Evolutionary conservation across 2,797 vertebrate species (phyloP), one percentile per base, ranked within the genome.

Genomic region (Chaunax sp.): DNA sequence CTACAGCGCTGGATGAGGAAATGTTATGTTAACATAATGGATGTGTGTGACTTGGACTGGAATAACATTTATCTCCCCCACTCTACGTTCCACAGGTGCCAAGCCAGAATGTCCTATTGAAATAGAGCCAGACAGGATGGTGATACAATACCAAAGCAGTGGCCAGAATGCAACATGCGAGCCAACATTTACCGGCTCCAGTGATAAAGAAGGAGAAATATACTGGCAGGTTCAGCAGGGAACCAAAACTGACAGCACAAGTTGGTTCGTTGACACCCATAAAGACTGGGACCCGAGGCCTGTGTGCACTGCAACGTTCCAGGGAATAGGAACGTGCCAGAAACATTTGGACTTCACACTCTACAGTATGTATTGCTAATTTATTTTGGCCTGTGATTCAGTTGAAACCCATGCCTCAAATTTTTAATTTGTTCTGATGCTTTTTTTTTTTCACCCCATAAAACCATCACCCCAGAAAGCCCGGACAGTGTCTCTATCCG

Each of bases 321-420:
- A 0, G 0, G 82, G 65, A 43, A 14, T 37, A 23, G 75, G 53
- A 53, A 0, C 0, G 1, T 92, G 92, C 63, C 0, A 14, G 0
- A 88, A 87, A 78, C 0, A 1, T 28, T 30, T 92, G 12, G 8
- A 76, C 56, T 33, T 90, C 50, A 90, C 44, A 20, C 65, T 92
- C 22, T 93, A 90, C 73, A 90, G 92, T 93, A 84, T 74, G 92
- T 86, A 15, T 28, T 28, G 2, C 23, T 20, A 1, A 18, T 3
- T 30, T 4, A 2, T 44, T 46, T 57, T 35, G 15, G 4, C 6
- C 25, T 26, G 0, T 26, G 11, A 22, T 51, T 0, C 15, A 22
- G 19, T 26, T 45, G 9, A 18, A 14, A 53, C 37, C 61, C 3
- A 20, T 16, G 14, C 51, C 12, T 52, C 40, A 6, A 9, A 30